phyloP scores from a whole-genome alignment of 2,888 invertebrate species.

The Caenorhabditis zanzibari region DNA sequence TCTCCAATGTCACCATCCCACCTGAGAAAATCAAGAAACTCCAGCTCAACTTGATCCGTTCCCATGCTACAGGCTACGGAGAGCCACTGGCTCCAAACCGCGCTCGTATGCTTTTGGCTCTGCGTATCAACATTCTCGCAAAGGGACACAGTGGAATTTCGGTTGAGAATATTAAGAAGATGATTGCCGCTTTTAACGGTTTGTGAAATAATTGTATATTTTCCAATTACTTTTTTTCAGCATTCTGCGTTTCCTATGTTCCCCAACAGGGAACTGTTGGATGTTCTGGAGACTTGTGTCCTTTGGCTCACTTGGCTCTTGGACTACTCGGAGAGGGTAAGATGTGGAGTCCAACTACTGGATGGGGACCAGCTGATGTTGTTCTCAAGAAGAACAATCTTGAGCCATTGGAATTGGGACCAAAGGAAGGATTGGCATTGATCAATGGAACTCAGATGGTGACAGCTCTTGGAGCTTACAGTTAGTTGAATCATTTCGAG shows the following conservation, averaged over 20 bases:
- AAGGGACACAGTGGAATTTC: constrained; percentile 88
- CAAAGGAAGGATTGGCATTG: constrained; percentile 88
- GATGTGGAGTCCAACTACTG: constrained; percentile 77
- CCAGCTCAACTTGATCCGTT: constrained; percentile 87
- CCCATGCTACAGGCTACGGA: constrained; percentile 88
- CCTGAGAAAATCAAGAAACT: constrained; percentile 86
- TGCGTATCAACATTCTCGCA: constrained; percentile 87
- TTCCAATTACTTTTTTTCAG: constrained; percentile 85
- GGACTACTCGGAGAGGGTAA: constrained; percentile 88
- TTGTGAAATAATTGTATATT: constrained; percentile 49
- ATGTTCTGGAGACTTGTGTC: constrained; percentile 88
- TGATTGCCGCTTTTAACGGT: constrained; percentile 88
- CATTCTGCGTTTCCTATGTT: constrained; percentile 87
- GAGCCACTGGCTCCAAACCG: constrained; percentile 86
- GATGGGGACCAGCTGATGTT: constrained; percentile 80
- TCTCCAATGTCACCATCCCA: constrained; percentile 86
- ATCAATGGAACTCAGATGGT: constrained; percentile 89
- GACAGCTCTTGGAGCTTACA: constrained; percentile 87
- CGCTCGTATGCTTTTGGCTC: constrained; percentile 87
- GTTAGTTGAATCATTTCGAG: constrained; percentile 80
- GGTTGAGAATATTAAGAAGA: constrained; percentile 86
- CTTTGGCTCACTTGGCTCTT: constrained; percentile 87
- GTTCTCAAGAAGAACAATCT: constrained; percentile 86
- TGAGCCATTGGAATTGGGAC: constrained; percentile 86
- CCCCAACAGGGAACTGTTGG: constrained; percentile 89